These are phyloP conservation scores for Caenorhabditis sp. DNA, from an alignment of 2,888 invertebrate species.

Conservation along the genomic window DNA sequence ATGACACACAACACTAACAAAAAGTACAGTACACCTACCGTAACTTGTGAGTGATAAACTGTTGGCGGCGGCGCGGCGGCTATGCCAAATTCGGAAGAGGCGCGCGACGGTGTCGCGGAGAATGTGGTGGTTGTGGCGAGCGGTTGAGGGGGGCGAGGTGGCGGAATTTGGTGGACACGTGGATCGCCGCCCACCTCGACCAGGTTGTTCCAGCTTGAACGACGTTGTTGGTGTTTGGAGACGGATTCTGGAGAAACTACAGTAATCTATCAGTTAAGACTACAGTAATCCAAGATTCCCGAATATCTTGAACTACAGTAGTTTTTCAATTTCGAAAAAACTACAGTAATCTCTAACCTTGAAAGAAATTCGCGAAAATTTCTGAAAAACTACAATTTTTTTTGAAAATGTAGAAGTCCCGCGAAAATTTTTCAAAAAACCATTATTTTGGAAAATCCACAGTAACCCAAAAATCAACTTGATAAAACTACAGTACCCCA, in stretches of 20 bases:
- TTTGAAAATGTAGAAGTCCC: too few relatives aligned
- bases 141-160: conserved; percentile 13
- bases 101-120: conserved; percentile 16
- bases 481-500: too few relatives aligned
- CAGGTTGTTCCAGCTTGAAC: conserved; percentile 61
- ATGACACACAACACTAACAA: too few relatives aligned
- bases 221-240: conserved; percentile 37
- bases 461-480: too few relatives aligned
- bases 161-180: conserved; percentile 8
- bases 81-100: conserved; percentile 20
- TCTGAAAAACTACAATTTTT: too few relatives aligned
- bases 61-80: too few relatives aligned
- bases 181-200: conserved; percentile 37
- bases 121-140: conserved; percentile 23
- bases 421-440: too few relatives aligned
- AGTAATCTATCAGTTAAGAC: neutral
- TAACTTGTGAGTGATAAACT: conserved; percentile 26
- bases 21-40: conserved; percentile 10
- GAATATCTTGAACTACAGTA: neutral
- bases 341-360: too few relatives aligned
- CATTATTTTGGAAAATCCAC: too few relatives aligned
- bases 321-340: neutral
- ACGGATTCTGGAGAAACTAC: conserved; percentile 21
- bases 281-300: neutral
- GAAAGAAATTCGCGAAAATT: too few relatives aligned